phyloP scores from a whole-genome alignment of 2,888 invertebrate species.

The Lepidonotus clava region DNA sequence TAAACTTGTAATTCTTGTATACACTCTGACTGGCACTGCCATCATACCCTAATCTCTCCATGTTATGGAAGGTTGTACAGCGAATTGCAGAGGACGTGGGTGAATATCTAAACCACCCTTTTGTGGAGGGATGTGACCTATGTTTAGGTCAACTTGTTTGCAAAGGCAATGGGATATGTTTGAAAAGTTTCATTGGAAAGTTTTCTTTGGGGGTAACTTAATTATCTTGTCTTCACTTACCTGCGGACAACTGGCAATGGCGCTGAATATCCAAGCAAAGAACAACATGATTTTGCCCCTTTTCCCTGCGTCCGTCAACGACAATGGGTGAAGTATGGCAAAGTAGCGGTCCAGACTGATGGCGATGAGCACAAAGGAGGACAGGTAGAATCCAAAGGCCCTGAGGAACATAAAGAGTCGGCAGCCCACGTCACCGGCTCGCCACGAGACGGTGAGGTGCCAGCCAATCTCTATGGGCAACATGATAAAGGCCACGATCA shows the following conservation, averaged over 20 bases:
- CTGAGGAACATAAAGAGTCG: constrained; percentile 87
- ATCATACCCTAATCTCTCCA: no score
- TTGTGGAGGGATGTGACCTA: no score
- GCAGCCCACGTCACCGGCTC: constrained; percentile 88
- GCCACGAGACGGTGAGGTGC: constrained; percentile 88
- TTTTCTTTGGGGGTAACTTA: no score
- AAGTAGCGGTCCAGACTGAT: constrained; percentile 90
- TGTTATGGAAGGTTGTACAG: no score
- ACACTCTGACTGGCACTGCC: no score
- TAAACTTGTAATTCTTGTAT: no score
- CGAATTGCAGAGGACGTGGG: no score
- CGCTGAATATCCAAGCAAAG: constrained; percentile 86
- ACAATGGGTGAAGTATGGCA: constrained; percentile 87
- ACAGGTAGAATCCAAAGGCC: constrained; percentile 88
- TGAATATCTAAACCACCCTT: no score
- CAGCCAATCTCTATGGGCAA: constrained; percentile 86
- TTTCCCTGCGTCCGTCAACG: constrained; percentile 85
- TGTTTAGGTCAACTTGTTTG: no score
- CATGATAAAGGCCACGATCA: constrained; percentile 89
- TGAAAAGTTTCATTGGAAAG: no score
- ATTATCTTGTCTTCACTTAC: no score
- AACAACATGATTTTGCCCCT: constrained; percentile 87
- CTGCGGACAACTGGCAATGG: constrained; percentile 87
- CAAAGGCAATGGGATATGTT: no score
- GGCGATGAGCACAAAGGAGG: constrained; percentile 88